These are phyloP conservation scores for Piezodorus guildinii DNA, from an alignment of 1,140 invertebrate genomes.

Conservation along the genomic window DNA sequence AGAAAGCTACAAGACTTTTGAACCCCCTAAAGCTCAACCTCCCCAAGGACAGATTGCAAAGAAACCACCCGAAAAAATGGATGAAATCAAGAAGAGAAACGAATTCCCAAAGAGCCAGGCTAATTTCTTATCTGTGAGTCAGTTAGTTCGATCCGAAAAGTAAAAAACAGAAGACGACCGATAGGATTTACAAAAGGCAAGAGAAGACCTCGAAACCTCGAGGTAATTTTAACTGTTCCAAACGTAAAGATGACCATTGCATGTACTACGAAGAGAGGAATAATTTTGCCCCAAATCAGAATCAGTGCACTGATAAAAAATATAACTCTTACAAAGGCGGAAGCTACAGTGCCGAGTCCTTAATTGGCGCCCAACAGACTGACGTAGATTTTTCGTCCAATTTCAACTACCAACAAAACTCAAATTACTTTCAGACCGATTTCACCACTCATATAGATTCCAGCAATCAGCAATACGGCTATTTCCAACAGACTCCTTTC, in stretches of 20 bases:
- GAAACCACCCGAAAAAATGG: conserved; percentile 12
- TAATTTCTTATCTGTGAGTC: conserved; percentile 49
- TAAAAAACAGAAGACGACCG: conserved; percentile 35
- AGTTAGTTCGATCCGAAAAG: conserved; percentile 45
- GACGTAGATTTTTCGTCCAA: conserved; percentile 35
- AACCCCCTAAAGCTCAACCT: conserved; percentile 4
- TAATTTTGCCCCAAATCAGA: background rate
- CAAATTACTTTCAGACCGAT: conserved; percentile 19
- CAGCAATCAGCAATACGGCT: conserved; percentile 1
- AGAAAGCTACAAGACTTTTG: conserved; percentile 18
- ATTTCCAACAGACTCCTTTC: conserved; percentile 1
- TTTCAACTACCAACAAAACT: conserved; percentile 31
- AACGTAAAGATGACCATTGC: conserved; percentile 21
- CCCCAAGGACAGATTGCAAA: background rate
- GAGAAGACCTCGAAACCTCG: background rate
- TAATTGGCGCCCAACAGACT: conserved; percentile 38
- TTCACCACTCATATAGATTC: background rate
- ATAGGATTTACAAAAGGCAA: conserved; percentile 19
- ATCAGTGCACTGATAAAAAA: conserved; percentile 13
- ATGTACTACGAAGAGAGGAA: conserved; percentile 19
- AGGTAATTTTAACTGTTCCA: conserved; percentile 9
- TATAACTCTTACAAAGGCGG: conserved; percentile 30
- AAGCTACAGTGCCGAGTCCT: conserved; percentile 47
- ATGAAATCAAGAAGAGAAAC: conserved; percentile 12
- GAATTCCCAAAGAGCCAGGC: conserved; percentile 25